A percentile compares a stretch with the other conserved stretches of the same genome.
Evolutionary conservation across 2,888 invertebrate genomes (phyloP).

Genomic region (Lithophane leautieri): DNA sequence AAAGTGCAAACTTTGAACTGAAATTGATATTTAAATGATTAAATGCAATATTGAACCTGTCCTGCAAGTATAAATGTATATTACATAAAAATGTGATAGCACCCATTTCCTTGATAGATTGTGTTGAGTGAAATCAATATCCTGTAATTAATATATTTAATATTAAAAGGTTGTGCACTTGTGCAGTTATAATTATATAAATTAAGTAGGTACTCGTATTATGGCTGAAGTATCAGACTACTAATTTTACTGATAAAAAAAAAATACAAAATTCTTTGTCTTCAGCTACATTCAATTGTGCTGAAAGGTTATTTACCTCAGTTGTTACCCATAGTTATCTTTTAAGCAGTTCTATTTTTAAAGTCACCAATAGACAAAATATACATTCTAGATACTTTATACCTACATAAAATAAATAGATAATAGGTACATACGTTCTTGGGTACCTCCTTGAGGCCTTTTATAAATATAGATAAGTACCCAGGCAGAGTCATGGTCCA

Average conservation of each 20-base stretch:
- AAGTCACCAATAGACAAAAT: constrained; percentile 30
- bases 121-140: background rate
- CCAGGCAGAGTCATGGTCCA: constrained; percentile 10
- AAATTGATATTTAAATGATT: constrained; percentile 15
- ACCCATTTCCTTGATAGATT: background rate
- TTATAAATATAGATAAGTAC: background rate
- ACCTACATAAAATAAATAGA: too few relatives aligned
- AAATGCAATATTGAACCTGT: constrained; percentile 29
- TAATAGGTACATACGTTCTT: background rate
- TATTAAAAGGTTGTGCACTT: background rate
- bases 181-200: background rate
- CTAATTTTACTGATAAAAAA: background rate
- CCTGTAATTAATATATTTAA: background rate
- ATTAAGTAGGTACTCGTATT: too few relatives aligned
- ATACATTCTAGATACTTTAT: background rate
- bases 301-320: constrained; percentile 43
- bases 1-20: background rate
- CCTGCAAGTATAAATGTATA: constrained; percentile 12
- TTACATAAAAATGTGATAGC: background rate
- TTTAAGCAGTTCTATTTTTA: constrained; percentile 5
- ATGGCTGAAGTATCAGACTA: background rate
- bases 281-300: background rate
- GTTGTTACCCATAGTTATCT: constrained; percentile 15
- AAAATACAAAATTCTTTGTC: too few relatives aligned
- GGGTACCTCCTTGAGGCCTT: background rate